Conservation (phyloP, 2,888 invertebrate genomes). For the Hoplodrina blanda region DNA sequence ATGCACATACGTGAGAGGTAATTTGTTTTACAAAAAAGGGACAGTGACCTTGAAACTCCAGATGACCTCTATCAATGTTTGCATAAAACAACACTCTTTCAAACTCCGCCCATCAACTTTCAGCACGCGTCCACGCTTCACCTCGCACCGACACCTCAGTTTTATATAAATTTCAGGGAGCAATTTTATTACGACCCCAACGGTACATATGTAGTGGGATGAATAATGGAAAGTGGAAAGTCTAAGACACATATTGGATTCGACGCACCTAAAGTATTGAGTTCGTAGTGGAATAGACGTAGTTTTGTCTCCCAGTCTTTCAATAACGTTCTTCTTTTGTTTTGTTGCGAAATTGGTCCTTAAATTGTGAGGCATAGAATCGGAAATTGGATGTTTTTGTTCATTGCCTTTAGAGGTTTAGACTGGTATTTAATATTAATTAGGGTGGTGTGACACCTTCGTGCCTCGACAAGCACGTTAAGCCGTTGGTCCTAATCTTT, state of each 20-base stretch:
- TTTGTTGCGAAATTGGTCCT: conserved; percentile 44
- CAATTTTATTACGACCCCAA: conserved; percentile 68
- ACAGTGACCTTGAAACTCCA: conserved; percentile 16
- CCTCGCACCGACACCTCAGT: conserved; percentile 51
- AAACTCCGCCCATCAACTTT: conserved; percentile 45
- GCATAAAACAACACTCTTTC: conserved; percentile 53
- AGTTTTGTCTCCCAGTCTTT: conserved; percentile 66
- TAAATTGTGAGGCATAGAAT: conserved; percentile 14
- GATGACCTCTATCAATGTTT: conserved; percentile 39
- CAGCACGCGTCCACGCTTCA: conserved; percentile 41
- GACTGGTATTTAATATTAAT: not conserved
- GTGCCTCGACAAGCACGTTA: not conserved
- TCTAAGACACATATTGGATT: conserved; percentile 77
- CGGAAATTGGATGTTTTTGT: conserved; percentile 39
- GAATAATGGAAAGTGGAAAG: conserved; percentile 81
- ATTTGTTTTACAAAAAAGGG: conserved; percentile 8
- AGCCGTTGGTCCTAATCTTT: not conserved
- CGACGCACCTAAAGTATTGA: conserved; percentile 68
- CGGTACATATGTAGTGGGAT: conserved; percentile 75
- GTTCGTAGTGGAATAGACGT: conserved; percentile 55
- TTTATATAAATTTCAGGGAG: conserved; percentile 70
- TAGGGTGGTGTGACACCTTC: not conserved
- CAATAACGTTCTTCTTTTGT: conserved; percentile 62
- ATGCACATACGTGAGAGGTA: not conserved
- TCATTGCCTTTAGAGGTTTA: conserved; percentile 31